Evolutionary conservation across 1,140 invertebrate genomes (phyloP), one percentile per base, ranked within the genome.

Genomic region (Aphidius gifuensis): DNA sequence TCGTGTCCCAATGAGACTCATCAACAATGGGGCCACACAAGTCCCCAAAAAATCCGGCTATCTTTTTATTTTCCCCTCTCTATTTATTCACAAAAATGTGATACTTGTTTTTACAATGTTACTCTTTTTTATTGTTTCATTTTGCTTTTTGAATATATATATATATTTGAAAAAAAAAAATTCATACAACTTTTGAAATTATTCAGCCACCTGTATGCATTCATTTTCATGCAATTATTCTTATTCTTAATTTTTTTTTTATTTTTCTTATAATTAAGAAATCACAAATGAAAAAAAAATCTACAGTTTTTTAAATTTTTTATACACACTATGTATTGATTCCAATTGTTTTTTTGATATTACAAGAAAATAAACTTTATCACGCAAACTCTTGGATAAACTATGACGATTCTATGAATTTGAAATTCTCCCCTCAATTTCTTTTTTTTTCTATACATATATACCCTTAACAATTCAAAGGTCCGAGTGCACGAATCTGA

Each of bases 401-500:
- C 48, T 38, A 60, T 45, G 53, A 55, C 53, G 39, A 55, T 55
- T 51, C 32, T 6, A 4, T 32, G 16, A 55, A 55, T 23, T 23
- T 23, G 23, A 23, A 23, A 23, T 23, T 23, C 23, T 23, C 23
- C 23, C 23, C 3, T 23, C 3, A 23, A 23, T 65, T 62, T 60
- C 54, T 57, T 58, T 58, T 64, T 61, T 61, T 39, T n/a, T n/a
- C n/a, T n/a, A n/a, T n/a, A n/a, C n/a, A n/a, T 50, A 56, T 50
- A 23, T 23, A 43, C 43, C 56, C 49, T 16, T 44, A 16, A 23
- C 23, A 23, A 58, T 47, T 6, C 54, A 51, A 61, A 55, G 53
- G 53, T 55, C 53, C 53, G 53, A 55, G 39, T 55, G 56, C 61
- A 63, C 61, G 61, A 63, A 58, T 63, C 61, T 63, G 48, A 58